Conservation (phyloP, 64 coral and sea anemone genomes). For the Acropora yongei region DNA sequence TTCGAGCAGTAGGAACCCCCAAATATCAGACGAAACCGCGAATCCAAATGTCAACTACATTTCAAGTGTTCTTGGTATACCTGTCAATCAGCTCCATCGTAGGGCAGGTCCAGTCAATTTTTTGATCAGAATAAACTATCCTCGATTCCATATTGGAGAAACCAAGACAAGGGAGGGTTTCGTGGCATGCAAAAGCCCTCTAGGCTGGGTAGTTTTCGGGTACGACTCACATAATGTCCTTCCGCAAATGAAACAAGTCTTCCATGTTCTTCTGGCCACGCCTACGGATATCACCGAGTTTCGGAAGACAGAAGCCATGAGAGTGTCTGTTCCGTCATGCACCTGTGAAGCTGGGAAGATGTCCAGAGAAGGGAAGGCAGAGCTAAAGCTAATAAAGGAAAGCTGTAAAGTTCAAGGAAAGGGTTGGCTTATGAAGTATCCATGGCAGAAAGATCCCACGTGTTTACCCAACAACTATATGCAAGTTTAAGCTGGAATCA, state of each 20-base stretch:
- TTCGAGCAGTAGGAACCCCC: constrained; percentile 70
- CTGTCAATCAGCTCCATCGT: not conserved
- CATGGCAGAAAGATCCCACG: constrained; percentile 19
- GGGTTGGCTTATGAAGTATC: not conserved
- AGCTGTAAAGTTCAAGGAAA: not conserved
- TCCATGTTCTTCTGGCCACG: constrained; percentile 56
- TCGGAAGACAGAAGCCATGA: constrained; percentile 80
- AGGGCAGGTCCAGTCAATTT: constrained; percentile 68
- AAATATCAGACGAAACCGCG: constrained; percentile 53
- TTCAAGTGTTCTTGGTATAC: constrained; percentile 41
- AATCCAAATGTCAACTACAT: constrained; percentile 38
- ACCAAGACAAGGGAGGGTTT: constrained; percentile 68
- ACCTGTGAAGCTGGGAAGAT: constrained; percentile 55
- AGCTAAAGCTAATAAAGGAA: constrained; percentile 48
- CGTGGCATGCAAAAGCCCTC: constrained; percentile 65
- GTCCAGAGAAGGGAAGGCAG: constrained; percentile 33
- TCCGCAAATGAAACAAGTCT: constrained; percentile 43
- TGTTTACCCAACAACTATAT: constrained; percentile 17
- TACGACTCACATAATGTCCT: not conserved
- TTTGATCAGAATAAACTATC: constrained; percentile 77
- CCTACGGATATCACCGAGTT: constrained; percentile 73
- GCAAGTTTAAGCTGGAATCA: constrained; percentile 15
- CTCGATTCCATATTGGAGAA: constrained; percentile 72
- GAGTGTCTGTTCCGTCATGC: constrained; percentile 63
- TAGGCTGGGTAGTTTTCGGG: no score